Percentiles rank a stretch among this genome's conserved stretches.
Evolutionary conservation across 1,140 invertebrate genomes (phyloP).

Genomic region (Phenacoccus solenopsis): DNA sequence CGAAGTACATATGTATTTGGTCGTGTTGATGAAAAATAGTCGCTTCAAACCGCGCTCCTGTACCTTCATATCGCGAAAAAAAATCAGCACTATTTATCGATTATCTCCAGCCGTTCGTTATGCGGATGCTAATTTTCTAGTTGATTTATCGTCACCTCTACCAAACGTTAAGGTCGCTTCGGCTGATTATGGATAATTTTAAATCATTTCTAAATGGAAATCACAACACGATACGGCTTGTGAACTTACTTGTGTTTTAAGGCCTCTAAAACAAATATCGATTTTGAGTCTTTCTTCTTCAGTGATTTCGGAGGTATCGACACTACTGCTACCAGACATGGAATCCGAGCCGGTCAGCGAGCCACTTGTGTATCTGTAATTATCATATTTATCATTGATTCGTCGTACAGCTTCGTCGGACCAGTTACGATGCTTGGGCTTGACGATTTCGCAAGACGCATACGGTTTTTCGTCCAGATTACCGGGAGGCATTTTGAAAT

Average conservation of each 20-base stretch:
- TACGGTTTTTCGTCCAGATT: constrained; percentile 5
- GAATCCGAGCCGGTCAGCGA: constrained; percentile 22
- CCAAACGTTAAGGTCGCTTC: not conserved
- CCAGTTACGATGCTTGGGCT: not conserved
- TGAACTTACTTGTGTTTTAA: constrained; percentile 49
- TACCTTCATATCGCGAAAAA: too few species aligned
- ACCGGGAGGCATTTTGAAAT: constrained; percentile 5
- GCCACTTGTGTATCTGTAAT: not conserved
- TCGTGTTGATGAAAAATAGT: too few species aligned
- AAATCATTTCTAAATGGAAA: not conserved
- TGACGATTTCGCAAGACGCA: constrained; percentile 12
- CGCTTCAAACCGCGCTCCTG: too few species aligned
- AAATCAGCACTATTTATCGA: too few species aligned
- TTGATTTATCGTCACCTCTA: not conserved
- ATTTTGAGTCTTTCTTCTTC: constrained; percentile 62
- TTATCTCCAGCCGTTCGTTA: too few species aligned
- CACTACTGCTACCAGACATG: constrained; percentile 21
- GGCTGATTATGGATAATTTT: not conserved
- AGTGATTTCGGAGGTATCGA: constrained; percentile 35
- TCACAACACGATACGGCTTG: not conserved
- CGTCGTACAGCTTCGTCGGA: not conserved
- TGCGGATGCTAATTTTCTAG: not conserved
- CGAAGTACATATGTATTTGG: too few species aligned
- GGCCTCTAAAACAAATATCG: constrained; percentile 63
- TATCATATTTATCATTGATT: constrained; percentile 10